These are phyloP conservation scores for Panurus biarmicus DNA, from an alignment of 2,113 vertebrate species.

Conservation along the genomic window DNA sequence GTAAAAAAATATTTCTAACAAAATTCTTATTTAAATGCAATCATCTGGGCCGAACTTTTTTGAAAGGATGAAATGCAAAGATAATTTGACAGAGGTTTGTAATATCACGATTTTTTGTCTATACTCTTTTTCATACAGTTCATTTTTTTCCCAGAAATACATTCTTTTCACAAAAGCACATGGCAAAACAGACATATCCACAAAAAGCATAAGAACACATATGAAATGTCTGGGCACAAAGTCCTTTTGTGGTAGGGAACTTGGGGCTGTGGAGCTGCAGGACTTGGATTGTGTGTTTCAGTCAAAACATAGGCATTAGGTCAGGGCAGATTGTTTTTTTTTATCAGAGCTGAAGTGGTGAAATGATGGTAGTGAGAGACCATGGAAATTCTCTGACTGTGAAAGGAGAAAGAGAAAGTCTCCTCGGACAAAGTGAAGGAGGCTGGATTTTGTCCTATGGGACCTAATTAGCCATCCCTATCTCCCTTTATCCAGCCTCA, in stretches of 20 bases:
- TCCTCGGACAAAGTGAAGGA: neutral
- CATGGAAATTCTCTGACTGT: neutral
- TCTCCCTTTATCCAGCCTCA: neutral
- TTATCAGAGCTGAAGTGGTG: neutral
- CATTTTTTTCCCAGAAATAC: neutral
- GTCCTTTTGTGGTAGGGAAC: neutral
- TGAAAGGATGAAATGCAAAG: neutral
- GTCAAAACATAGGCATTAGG: neutral
- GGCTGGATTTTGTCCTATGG: neutral
- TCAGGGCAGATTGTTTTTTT: neutral
- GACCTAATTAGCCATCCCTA: neutral
- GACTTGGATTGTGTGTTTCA: neutral
- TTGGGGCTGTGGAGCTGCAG: neutral
- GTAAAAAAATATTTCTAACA: neutral
- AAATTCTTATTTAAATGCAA: neutral
- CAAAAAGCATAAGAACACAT: neutral
- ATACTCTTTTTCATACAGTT: neutral
- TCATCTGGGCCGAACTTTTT: neutral
- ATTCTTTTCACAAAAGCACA: neutral
- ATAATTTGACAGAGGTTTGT: neutral
- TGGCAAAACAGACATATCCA: neutral
- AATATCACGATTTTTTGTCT: neutral
- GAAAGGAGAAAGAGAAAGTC: neutral
- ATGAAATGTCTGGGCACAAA: neutral
- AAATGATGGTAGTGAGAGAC: neutral